These are phyloP conservation scores for Cavia aperea DNA, from an alignment of 2,113 vertebrate genomes.

Conservation along the genomic window DNA sequence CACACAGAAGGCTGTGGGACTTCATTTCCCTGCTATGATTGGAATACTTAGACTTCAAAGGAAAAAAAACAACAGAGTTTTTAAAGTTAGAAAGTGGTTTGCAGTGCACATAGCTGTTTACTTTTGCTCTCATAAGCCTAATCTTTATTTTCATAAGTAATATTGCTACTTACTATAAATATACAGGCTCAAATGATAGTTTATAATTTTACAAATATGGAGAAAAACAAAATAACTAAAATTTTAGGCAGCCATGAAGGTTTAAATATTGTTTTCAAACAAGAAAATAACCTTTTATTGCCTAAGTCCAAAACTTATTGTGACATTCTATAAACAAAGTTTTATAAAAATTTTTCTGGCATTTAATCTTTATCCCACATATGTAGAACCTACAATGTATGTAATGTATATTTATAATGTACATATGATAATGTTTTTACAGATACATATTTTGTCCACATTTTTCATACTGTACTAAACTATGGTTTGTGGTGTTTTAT, in stretches of 20 bases:
- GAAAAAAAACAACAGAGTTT: conserved; percentile 50
- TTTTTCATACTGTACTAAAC: conserved; percentile 40
- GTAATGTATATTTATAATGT: neutral
- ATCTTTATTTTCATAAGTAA: conserved; percentile 16
- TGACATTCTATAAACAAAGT: conserved; percentile 51
- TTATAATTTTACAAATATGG: conserved; percentile 40
- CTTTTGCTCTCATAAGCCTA: conserved; percentile 35
- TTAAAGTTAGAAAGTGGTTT: conserved; percentile 45
- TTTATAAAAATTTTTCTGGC: conserved; percentile 53
- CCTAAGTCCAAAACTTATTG: conserved; percentile 43
- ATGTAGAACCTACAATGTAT: conserved; percentile 47
- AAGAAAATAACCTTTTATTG: conserved; percentile 49
- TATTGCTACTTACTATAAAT: conserved; percentile 29
- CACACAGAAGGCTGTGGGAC: neutral
- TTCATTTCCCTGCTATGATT: conserved; percentile 27
- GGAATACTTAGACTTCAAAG: conserved; percentile 42
- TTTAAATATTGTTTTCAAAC: conserved; percentile 58
- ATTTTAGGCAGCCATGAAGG: conserved; percentile 41
- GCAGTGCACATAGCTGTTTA: conserved; percentile 45
- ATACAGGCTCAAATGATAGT: conserved; percentile 40
- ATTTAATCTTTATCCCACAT: conserved; percentile 56
- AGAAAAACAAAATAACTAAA: conserved; percentile 42
- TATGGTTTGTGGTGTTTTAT: conserved; percentile 32
- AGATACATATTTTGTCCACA: conserved; percentile 57
- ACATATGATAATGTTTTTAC: conserved; percentile 60